These are phyloP conservation scores for Mamestra brassicae DNA, from an alignment of 2,888 invertebrate genomes.

Conservation along the genomic window DNA sequence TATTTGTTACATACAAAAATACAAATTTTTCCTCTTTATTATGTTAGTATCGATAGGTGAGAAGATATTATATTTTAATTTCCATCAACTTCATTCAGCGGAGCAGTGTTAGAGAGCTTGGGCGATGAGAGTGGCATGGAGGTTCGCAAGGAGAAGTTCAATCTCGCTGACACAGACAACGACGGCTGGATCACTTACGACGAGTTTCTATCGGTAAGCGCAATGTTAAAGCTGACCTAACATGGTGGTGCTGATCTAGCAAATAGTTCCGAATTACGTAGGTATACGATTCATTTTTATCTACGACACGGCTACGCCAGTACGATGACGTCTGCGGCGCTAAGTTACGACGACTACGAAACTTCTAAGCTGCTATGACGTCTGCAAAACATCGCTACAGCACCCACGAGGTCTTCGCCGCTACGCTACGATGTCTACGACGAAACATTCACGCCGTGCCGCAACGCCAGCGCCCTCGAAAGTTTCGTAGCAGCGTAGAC, in stretches of 20 bases:
- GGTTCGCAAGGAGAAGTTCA: conserved; percentile 87
- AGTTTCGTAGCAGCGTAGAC: neutral
- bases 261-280: too few species aligned
- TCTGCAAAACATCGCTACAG: too few species aligned
- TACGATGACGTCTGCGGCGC: neutral
- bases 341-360: too few species aligned
- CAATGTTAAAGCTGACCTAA: neutral
- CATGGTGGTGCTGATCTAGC: too few species aligned
- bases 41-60: too few species aligned
- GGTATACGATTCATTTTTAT: neutral
- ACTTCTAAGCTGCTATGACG: too few species aligned
- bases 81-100: conserved; percentile 69
- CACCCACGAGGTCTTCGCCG: too few species aligned
- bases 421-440: neutral
- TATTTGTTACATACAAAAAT: too few species aligned
- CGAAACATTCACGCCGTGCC: too few species aligned
- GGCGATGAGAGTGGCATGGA: conserved; percentile 89
- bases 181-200: conserved; percentile 91
- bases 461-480: neutral
- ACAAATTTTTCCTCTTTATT: too few species aligned
- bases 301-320: neutral
- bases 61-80: neutral
- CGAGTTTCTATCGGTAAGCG: conserved; percentile 88
- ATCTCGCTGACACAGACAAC: conserved; percentile 86
- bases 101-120: conserved; percentile 89